phyloP scores from a whole-genome alignment of 2,113 vertebrate genomes.

The Raphicerus campestris region DNA sequence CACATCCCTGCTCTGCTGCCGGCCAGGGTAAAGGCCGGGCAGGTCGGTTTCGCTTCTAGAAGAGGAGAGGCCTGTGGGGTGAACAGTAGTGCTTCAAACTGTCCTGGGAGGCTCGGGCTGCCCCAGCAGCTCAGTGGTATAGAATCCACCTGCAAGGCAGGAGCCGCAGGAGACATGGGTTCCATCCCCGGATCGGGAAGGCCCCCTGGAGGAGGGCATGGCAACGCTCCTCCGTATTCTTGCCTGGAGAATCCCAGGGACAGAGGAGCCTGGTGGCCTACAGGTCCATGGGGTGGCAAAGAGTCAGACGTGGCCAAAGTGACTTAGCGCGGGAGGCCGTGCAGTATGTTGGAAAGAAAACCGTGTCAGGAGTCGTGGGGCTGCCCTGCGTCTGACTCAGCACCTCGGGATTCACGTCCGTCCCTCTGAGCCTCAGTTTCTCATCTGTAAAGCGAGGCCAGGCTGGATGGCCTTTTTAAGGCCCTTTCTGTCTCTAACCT shows the following conservation, averaged over 20 bases:
- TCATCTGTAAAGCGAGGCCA: neutral
- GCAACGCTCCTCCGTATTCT: neutral
- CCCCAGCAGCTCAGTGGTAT: neutral
- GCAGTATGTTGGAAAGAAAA: neutral
- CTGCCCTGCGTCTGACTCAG: neutral
- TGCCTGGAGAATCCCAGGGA: neutral
- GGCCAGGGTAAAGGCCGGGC: neutral
- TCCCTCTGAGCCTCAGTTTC: neutral
- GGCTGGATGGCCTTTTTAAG: neutral
- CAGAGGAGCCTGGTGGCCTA: neutral
- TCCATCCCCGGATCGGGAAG: neutral
- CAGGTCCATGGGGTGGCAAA: neutral
- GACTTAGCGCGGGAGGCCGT: neutral
- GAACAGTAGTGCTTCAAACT: neutral
- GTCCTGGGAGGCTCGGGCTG: neutral
- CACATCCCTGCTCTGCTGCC: neutral
- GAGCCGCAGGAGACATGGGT: neutral
- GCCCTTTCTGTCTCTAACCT: neutral
- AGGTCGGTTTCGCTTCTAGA: rapidly evolving
- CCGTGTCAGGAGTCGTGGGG: rapidly evolving
- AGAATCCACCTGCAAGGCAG: neutral
- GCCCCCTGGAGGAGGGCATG: neutral
- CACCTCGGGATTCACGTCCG: neutral
- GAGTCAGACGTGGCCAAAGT: neutral
- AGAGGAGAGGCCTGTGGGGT: neutral